A percentile compares a stretch with the other conserved stretches of the same genome.
Conservation (phyloP, 2,113 vertebrate genomes). For the Malurus cyaneus region DNA sequence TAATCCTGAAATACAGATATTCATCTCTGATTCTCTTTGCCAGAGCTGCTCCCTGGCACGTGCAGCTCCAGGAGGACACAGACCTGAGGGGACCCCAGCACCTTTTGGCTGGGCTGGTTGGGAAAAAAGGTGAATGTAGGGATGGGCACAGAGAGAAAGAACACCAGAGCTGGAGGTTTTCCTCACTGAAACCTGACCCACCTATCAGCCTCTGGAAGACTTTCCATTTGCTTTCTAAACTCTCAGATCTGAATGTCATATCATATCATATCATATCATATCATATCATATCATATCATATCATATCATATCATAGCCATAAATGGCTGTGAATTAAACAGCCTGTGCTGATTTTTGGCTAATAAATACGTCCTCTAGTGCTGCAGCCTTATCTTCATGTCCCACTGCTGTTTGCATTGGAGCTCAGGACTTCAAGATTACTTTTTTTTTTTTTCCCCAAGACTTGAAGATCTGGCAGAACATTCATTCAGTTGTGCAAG, state of each 20-base stretch:
- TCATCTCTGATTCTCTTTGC: neutral
- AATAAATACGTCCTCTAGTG: neutral
- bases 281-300: no score
- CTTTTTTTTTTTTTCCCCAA: neutral
- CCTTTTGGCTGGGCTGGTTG: neutral
- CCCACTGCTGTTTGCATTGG: conserved; percentile 19
- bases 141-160: neutral
- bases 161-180: neutral
- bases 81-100: neutral
- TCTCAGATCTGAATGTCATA: neutral
- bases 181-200: neutral
- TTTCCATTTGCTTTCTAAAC: neutral
- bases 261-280: neutral
- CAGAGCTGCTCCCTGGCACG: neutral
- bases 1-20: neutral
- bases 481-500: conserved; percentile 24
- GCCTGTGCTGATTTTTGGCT: neutral
- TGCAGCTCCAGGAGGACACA: neutral
- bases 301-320: neutral
- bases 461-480: conserved; percentile 15
- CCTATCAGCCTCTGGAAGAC: neutral
- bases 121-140: neutral
- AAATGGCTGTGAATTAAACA: conserved; percentile 36
- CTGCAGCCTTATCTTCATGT: neutral
- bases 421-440: conserved; percentile 1